Evolutionary conservation across 2,888 invertebrate species (phyloP).

Genomic region (Danaus chrysippus): DNA sequence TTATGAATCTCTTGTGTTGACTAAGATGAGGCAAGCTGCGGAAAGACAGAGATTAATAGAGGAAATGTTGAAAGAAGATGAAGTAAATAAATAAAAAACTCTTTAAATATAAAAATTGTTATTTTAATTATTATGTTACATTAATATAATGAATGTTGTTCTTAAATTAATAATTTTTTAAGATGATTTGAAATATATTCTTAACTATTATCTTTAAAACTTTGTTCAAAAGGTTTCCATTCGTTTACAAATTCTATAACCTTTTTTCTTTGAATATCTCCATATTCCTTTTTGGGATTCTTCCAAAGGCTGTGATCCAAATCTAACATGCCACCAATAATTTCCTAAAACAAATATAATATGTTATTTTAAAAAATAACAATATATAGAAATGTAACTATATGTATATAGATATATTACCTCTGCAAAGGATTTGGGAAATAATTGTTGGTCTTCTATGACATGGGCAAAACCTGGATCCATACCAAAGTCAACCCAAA

Average conservation of each 20-base stretch:
- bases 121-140: no score
- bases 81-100: conserved; percentile 34
- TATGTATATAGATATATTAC: conserved; percentile 59
- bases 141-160: no score
- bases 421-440: conserved; percentile 94
- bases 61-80: conserved; percentile 82
- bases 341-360: conserved; percentile 82
- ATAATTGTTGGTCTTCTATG: conserved; percentile 93
- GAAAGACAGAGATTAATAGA: conserved; percentile 88
- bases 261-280: conserved; percentile 87
- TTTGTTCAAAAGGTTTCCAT: conserved; percentile 84
- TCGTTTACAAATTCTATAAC: conserved; percentile 84
- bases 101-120: neutral
- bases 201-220: conserved; percentile 47
- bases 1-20: conserved; percentile 89
- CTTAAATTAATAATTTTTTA: no score
- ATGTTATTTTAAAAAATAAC: neutral
- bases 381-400: neutral
- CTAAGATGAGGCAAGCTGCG: conserved; percentile 90
- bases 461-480: conserved; percentile 97
- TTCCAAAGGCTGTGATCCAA: conserved; percentile 92
- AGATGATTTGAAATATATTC: conserved; percentile 4
- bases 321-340: conserved; percentile 96
- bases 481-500: conserved; percentile 95
- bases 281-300: conserved; percentile 86